Evolutionary conservation across 92 coral and sea anemone genomes (phyloP).

Genomic region (Heteractis magnifica): DNA sequence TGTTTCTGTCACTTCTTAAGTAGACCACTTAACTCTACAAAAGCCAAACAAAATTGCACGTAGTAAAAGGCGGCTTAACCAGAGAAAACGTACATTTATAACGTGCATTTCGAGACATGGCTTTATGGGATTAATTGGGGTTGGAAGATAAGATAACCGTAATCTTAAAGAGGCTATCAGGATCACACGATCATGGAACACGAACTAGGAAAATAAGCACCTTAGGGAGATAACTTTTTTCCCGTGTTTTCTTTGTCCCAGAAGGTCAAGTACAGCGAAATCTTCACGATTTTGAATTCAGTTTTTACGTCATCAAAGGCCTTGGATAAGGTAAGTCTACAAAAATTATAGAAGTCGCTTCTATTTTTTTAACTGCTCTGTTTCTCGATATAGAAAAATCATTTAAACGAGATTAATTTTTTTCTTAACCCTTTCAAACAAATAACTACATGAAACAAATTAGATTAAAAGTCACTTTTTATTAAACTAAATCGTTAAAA

Average conservation of each 20-base stretch:
- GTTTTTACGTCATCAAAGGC: too few species aligned
- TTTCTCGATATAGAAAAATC: too few species aligned
- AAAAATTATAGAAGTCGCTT: too few species aligned
- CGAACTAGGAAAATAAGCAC: not conserved
- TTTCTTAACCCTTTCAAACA: too few species aligned
- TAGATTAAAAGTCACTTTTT: too few species aligned
- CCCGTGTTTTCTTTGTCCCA: not conserved
- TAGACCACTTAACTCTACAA: conserved; percentile 11
- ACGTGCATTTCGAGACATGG: not conserved
- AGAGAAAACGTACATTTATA: not conserved
- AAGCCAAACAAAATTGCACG: not conserved
- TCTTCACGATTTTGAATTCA: too few species aligned
- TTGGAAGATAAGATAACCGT: not conserved
- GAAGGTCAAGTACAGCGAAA: not conserved
- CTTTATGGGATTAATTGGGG: not conserved
- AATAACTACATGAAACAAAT: too few species aligned
- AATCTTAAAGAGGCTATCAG: not conserved
- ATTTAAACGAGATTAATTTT: too few species aligned
- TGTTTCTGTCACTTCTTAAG: conserved; percentile 26
- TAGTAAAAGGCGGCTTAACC: not conserved
- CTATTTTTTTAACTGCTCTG: too few species aligned
- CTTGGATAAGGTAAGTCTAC: too few species aligned
- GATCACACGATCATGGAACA: not conserved
- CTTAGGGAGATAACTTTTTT: not conserved
- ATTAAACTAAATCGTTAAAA: too few species aligned